phyloP scores from a whole-genome alignment of 1,140 invertebrate species.

The Macrocentrus cingulum region DNA sequence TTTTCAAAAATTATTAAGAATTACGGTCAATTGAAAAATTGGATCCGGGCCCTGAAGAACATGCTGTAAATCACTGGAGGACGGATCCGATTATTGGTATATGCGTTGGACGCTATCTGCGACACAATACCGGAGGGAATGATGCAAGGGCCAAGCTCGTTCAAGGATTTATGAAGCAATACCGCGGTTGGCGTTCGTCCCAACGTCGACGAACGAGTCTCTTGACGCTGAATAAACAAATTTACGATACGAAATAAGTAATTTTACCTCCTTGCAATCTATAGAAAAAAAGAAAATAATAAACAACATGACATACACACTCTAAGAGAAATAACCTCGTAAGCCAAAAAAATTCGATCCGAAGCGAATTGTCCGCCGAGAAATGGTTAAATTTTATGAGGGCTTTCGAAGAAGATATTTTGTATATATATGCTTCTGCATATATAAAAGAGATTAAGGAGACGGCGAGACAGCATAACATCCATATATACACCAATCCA shows the following conservation, averaged over 20 bases:
- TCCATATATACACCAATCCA: neutral
- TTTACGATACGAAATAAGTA: constrained; percentile 20
- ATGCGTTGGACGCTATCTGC: constrained; percentile 8
- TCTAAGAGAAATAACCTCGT: neutral
- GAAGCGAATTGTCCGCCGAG: neutral
- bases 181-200: constrained; percentile 44
- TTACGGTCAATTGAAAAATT: constrained; percentile 4
- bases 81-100: constrained; percentile 15
- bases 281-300: constrained; percentile 1
- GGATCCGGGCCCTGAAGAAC: neutral
- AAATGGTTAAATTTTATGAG: constrained; percentile 6
- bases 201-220: constrained; percentile 37
- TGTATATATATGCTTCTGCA: neutral
- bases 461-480: constrained; percentile 1
- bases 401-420: neutral
- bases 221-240: constrained; percentile 43
- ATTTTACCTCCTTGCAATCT: constrained; percentile 11
- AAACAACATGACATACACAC: neutral
- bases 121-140: constrained; percentile 14
- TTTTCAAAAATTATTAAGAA: too few species aligned
- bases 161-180: constrained; percentile 40
- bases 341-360: too few species aligned
- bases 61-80: constrained; percentile 8
- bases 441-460: constrained; percentile 12
- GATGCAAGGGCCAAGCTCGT: constrained; percentile 7